Evolutionary conservation across 2,888 invertebrate genomes (phyloP), one percentile per base, ranked within the genome.

Genomic region (Drosophila rubida): DNA sequence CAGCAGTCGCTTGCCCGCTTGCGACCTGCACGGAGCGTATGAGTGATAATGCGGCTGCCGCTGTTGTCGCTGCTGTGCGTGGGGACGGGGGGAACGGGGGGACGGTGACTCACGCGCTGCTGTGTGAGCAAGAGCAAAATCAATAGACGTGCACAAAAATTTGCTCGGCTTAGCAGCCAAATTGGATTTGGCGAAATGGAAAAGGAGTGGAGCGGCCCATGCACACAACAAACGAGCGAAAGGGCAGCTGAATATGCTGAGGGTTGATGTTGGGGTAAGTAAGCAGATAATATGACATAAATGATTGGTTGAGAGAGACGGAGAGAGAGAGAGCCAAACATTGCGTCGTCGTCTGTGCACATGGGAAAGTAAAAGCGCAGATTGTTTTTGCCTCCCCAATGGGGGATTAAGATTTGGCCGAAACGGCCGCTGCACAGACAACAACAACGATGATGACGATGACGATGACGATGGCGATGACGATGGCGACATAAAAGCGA

Each of bases 81-180:
- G 32, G 41, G 44, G 39, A 22, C 25, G 13, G 50, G 35, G 16
- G 32, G 41, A n/a, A n/a, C n/a, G 35, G 16, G 32, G 41, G 44
- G 39, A 22, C 25, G 13, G 50, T 23, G 50, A 41, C 27, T 27
- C 51, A 8, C 35, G 13, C 6, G 1, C 13, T 37, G 35, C 7
- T 41, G 27, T 51, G 55, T 54, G 53, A 27, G 37, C 69, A 69
- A 8, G 63, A 45, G 41, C 54, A 83, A 89, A 85, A 88, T 89
- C 87, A 87, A 88, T 89, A 88, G 86, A 78, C 73, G 72, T 39
- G 59, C 61, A 49, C 77, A 72, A 77, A 80, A 85, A 74, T 81
- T 58, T 79, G 23, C 70, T 64, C 61, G 80, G 85, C 89, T 89
- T 89, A 84, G 70, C 80, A 73, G 78, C 85, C 63, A 89, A 89